Conservation (phyloP, 35 echinoderm and acorn worm species). For the Chiridota heheva region DNA sequence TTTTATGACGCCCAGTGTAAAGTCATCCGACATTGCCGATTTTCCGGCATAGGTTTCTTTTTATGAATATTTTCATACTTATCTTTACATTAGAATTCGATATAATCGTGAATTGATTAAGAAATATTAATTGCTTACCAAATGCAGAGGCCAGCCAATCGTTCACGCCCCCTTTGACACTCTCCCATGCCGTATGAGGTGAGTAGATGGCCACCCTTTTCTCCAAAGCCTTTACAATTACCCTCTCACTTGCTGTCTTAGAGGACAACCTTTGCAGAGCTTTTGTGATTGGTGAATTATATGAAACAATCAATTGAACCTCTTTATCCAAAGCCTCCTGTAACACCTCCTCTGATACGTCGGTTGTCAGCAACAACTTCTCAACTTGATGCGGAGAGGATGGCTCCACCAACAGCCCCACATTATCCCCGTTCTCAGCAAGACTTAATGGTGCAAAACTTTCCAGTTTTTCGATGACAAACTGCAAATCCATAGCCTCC, state of each 20-base stretch:
- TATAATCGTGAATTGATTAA: no score
- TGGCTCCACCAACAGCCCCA: constrained; percentile 86
- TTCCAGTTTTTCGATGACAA: constrained; percentile 56
- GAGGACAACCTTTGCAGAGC: constrained; percentile 75
- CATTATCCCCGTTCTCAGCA: constrained; percentile 89
- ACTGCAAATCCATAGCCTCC: no score
- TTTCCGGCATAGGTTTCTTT: no score
- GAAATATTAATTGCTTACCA: no score
- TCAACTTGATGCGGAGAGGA: constrained; percentile 52
- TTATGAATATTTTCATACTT: no score
- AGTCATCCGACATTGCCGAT: no score
- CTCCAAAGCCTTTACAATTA: constrained; percentile 82
- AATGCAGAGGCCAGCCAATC: constrained; percentile 55
- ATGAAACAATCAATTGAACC: constrained; percentile 70
- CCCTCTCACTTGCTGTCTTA: constrained; percentile 63
- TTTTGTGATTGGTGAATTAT: constrained; percentile 86
- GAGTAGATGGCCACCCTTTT: constrained; percentile 84
- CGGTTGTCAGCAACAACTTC: constrained; percentile 78
- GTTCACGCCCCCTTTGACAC: constrained; percentile 70
- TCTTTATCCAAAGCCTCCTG: constrained; percentile 60
- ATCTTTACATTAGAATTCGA: no score
- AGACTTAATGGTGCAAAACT: constrained; percentile 71
- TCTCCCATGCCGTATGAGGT: constrained; percentile 84
- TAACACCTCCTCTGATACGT: constrained; percentile 77
- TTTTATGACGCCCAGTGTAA: no score